phyloP scores from a whole-genome alignment of 2,888 invertebrate species.

The Microplitis deprimator region DNA sequence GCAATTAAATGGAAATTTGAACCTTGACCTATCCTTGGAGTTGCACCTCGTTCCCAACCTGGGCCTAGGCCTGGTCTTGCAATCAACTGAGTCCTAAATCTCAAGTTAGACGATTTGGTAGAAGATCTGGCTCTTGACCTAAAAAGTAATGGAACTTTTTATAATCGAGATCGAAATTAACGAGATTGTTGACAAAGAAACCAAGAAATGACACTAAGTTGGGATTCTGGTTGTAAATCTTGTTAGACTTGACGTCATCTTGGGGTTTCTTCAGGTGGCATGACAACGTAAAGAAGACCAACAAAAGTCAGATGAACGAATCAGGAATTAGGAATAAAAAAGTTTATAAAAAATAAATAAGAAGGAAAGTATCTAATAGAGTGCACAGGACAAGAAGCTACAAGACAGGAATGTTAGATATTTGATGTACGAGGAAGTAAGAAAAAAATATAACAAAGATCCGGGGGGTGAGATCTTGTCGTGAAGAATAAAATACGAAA shows the following conservation, averaged over 20 bases:
- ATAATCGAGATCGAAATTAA: neutral
- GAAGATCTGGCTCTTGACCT: neutral
- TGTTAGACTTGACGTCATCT: neutral
- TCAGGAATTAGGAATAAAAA: too few species aligned
- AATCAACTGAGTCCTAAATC: too few species aligned
- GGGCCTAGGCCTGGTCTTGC: too few species aligned
- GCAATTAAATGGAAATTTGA: neutral
- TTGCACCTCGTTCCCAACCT: too few species aligned
- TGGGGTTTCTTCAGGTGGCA: conserved; percentile 16
- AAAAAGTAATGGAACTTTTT: neutral
- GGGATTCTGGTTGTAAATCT: neutral
- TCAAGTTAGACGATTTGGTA: too few species aligned
- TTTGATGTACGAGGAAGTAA: neutral
- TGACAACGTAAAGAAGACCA: neutral
- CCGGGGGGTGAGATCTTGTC: neutral
- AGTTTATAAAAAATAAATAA: too few species aligned
- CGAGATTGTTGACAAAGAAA: conserved; percentile 9
- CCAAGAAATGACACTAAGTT: conserved; percentile 2
- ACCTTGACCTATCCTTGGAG: neutral
- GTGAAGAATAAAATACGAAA: conserved; percentile 62
- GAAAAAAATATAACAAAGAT: conserved; percentile 5
- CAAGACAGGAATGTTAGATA: conserved; percentile 3
- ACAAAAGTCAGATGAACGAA: neutral
- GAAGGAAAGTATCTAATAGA: conserved; percentile 2
- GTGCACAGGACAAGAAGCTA: neutral